Percentiles rank a stretch among this genome's conserved stretches.
These are phyloP conservation scores for Poliocrania exsul DNA, from an alignment of 2,797 vertebrate genomes.

Conservation along the genomic window DNA sequence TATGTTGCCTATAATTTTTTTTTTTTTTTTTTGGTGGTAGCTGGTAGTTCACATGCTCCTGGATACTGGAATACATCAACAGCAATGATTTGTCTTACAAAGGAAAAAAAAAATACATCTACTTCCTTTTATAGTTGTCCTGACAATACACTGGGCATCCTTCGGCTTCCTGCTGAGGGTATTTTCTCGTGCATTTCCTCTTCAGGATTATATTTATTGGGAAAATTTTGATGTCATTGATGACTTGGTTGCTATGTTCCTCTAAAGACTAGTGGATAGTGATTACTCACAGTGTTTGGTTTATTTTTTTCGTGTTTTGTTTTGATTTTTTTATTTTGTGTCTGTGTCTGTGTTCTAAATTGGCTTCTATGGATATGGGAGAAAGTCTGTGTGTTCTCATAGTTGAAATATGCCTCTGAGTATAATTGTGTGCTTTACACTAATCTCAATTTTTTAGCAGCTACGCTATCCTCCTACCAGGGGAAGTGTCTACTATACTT, in stretches of 20 bases:
- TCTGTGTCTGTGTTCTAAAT: not conserved
- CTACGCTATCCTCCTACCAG: not conserved
- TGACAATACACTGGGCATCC: not conserved
- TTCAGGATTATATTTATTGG: not conserved
- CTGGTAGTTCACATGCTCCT: not conserved
- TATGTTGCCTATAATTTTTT: fast-evolving
- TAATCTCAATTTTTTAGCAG: not conserved
- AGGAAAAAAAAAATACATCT: not conserved
- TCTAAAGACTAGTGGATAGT: not conserved
- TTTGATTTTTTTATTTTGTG: not conserved
- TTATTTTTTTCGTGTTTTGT: not conserved
- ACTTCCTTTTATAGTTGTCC: not conserved
- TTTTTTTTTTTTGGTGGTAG: not conserved
- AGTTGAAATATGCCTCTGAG: not conserved
- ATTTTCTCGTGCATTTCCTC: not conserved
- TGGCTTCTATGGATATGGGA: not conserved
- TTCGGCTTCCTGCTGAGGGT: not conserved
- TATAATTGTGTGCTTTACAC: not conserved
- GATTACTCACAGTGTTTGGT: not conserved
- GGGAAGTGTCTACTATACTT: not conserved
- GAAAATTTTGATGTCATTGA: not conserved
- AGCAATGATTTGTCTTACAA: not conserved
- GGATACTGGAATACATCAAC: not conserved
- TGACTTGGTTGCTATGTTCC: not conserved
- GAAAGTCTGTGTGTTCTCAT: not conserved